phyloP scores from a whole-genome alignment of 2,888 invertebrate genomes.

The Diaperis boleti region DNA sequence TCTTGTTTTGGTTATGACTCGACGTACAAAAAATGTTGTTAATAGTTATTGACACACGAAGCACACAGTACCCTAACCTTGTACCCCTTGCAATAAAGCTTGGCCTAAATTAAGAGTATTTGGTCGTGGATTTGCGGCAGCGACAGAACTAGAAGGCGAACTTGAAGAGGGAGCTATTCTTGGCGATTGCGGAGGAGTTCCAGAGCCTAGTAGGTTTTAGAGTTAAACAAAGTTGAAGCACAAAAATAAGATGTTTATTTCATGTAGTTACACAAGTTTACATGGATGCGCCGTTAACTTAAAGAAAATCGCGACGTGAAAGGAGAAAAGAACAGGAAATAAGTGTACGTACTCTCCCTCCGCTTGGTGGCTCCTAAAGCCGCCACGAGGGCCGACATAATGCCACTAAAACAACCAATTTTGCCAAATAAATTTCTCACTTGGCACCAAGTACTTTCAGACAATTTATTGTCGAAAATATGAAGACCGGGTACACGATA shows the following conservation, averaged over 20 bases:
- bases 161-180: constrained; percentile 59
- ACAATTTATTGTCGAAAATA: constrained; percentile 11
- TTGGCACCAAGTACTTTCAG: constrained; percentile 17
- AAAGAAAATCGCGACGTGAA: no score
- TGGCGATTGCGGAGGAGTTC: constrained; percentile 65
- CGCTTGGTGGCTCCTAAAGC: constrained; percentile 60
- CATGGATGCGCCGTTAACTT: no score
- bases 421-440: constrained; percentile 49
- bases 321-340: no score
- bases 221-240: constrained; percentile 40
- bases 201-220: constrained; percentile 57
- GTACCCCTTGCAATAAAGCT: constrained; percentile 66
- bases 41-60: constrained; percentile 29
- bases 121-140: constrained; percentile 53
- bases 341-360: constrained; percentile 59
- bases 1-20: no score
- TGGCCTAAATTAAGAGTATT: constrained; percentile 64
- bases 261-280: constrained; percentile 2
- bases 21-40: background rate
- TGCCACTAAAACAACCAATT: constrained; percentile 64
- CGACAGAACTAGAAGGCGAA: constrained; percentile 61
- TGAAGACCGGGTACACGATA: no score
- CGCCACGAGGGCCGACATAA: constrained; percentile 63
- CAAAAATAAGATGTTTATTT: constrained; percentile 13
- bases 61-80: constrained; percentile 63